Evolutionary conservation across 2,888 invertebrate genomes (phyloP).

Genomic region (Acleris cristana): DNA sequence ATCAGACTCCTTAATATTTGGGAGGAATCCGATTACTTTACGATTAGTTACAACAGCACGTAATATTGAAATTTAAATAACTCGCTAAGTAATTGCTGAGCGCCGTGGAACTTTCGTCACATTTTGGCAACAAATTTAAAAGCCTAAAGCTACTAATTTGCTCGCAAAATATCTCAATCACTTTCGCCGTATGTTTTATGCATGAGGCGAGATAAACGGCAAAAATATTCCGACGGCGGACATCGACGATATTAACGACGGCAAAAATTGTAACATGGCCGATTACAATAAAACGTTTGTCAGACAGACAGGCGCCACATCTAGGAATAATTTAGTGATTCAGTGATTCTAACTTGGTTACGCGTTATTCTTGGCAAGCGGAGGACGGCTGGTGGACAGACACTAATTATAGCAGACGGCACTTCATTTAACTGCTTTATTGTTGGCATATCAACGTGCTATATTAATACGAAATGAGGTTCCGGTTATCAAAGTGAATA

Average conservation of each 20-base stretch:
- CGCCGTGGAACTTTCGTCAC: neutral
- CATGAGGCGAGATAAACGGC: slow-evolving; percentile 55
- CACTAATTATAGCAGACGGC: slow-evolving; percentile 5
- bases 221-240: slow-evolving; percentile 51
- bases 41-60: too few relatives aligned
- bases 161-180: slow-evolving; percentile 39
- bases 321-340: slow-evolving; percentile 38
- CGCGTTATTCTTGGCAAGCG: slow-evolving; percentile 27
- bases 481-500: neutral
- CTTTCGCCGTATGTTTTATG: slow-evolving; percentile 57
- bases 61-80: too few relatives aligned
- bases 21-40: neutral
- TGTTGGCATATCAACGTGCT: slow-evolving; percentile 18
- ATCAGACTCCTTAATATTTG: too few relatives aligned
- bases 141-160: slow-evolving; percentile 18
- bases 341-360: slow-evolving; percentile 35
- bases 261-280: slow-evolving; percentile 43
- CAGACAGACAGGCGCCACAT: slow-evolving; percentile 45
- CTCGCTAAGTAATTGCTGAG: too few relatives aligned
- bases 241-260: slow-evolving; percentile 47
- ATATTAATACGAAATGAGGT: neutral
- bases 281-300: slow-evolving; percentile 38
- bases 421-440: slow-evolving; percentile 1
- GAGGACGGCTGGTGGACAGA: slow-evolving; percentile 19
- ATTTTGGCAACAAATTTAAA: slow-evolving; percentile 10